These are phyloP conservation scores for Bugulina stolonifera DNA, from an alignment of 2,888 invertebrate genomes.

Conservation along the genomic window DNA sequence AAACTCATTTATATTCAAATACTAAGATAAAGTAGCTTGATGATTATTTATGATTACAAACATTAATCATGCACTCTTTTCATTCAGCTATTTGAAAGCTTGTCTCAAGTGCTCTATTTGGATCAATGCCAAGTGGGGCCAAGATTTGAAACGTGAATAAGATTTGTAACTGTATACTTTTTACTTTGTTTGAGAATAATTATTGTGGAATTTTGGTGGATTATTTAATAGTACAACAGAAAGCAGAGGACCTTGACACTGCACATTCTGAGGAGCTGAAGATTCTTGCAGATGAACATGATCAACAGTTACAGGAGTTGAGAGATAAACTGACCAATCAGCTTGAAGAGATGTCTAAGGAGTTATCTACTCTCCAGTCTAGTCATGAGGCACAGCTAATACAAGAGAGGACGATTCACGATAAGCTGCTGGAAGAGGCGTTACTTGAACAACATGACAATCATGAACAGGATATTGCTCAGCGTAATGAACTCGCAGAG, in stretches of 20 bases:
- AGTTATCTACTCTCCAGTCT: background rate
- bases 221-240: background rate
- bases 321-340: background rate
- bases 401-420: background rate
- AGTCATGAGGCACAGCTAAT: background rate
- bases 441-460: conserved; percentile 10
- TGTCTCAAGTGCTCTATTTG: too few species aligned
- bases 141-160: too few species aligned
- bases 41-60: background rate
- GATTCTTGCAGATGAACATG: conserved; percentile 21
- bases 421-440: conserved; percentile 9
- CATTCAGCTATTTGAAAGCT: too few species aligned
- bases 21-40: background rate
- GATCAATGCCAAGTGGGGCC: too few species aligned
- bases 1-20: background rate
- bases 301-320: conserved; percentile 1
- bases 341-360: background rate
- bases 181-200: too few species aligned
- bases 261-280: conserved; percentile 13
- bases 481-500: background rate
- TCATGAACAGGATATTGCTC: conserved; percentile 9
- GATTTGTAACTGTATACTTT: too few species aligned
- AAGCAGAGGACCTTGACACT: conserved; percentile 15
- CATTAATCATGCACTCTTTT: too few species aligned
- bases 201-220: background rate